Percentiles rank a stretch among this genome's conserved stretches.
These are phyloP conservation scores for Eurytoma adleriae DNA, from an alignment of 2,888 invertebrate species.

Conservation along the genomic window DNA sequence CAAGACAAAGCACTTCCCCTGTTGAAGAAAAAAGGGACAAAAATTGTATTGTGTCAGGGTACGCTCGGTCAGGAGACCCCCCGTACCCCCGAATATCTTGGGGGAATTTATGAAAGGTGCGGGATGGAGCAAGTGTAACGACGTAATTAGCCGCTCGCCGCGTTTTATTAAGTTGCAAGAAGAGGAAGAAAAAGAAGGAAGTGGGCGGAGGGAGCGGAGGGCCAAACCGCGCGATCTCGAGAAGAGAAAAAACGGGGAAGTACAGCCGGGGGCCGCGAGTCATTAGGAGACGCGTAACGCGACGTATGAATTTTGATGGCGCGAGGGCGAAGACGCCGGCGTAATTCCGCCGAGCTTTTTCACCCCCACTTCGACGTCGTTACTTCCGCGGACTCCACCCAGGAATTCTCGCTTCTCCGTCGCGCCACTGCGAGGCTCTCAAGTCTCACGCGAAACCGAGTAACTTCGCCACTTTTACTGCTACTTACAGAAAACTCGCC, in stretches of 20 bases:
- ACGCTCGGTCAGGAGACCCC: too few species aligned
- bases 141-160: slow-evolving; percentile 40
- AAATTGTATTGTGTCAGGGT: background rate
- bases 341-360: background rate
- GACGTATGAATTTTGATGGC: slow-evolving; percentile 61
- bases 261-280: slow-evolving; percentile 48
- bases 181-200: background rate
- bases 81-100: background rate
- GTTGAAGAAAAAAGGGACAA: background rate
- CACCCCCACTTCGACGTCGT: background rate
- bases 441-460: too few species aligned
- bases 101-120: slow-evolving; percentile 11
- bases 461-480: too few species aligned
- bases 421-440: too few species aligned
- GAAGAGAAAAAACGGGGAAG: background rate
- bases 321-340: slow-evolving; percentile 28
- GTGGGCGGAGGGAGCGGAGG: background rate
- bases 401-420: too few species aligned
- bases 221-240: background rate
- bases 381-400: background rate
- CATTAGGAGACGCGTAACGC: slow-evolving; percentile 59
- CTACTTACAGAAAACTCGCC: too few species aligned
- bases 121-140: slow-evolving; percentile 23
- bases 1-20: background rate
- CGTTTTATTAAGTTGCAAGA: slow-evolving; percentile 47